Conservation (phyloP, 37 sponge, comb jelly and placozoan species). For the Mnemiopsis leidyi region DNA sequence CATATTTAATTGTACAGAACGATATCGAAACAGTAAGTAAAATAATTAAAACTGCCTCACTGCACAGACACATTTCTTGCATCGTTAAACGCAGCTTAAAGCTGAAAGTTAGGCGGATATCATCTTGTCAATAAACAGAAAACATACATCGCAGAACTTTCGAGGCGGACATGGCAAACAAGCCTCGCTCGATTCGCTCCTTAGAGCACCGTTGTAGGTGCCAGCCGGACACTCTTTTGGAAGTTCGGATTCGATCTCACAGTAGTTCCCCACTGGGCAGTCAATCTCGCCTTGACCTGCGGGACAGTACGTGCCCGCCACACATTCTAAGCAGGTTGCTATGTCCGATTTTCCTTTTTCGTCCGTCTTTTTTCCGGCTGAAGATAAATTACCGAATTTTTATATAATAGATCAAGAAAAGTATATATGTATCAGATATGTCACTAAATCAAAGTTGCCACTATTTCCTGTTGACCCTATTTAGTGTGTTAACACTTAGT, state of each 20-base stretch:
- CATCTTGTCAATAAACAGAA: too few relatives aligned
- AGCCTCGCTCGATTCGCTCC: constrained; percentile 19
- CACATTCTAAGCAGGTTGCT: constrained; percentile 7
- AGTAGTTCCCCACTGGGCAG: constrained; percentile 66
- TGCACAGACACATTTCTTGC: neutral
- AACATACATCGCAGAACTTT: neutral
- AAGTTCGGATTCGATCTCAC: neutral
- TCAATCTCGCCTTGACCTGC: constrained; percentile 22
- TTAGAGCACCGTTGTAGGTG: constrained; percentile 38
- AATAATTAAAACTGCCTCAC: too few relatives aligned
- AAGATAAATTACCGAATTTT: too few relatives aligned
- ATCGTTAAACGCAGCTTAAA: neutral
- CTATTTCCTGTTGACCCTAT: too few relatives aligned
- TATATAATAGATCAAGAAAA: too few relatives aligned
- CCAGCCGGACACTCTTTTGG: constrained; percentile 35
- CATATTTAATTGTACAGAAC: too few relatives aligned
- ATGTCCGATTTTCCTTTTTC: neutral
- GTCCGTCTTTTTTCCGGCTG: neutral
- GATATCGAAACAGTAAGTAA: too few relatives aligned
- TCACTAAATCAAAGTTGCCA: too few relatives aligned
- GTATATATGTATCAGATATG: too few relatives aligned
- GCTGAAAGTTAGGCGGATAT: too few relatives aligned
- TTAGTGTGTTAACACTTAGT: too few relatives aligned
- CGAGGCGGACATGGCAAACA: neutral
- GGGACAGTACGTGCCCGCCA: constrained; percentile 31